Evolutionary conservation across 2,113 vertebrate genomes (phyloP).

Genomic region (Thalassoma bifasciatum): DNA sequence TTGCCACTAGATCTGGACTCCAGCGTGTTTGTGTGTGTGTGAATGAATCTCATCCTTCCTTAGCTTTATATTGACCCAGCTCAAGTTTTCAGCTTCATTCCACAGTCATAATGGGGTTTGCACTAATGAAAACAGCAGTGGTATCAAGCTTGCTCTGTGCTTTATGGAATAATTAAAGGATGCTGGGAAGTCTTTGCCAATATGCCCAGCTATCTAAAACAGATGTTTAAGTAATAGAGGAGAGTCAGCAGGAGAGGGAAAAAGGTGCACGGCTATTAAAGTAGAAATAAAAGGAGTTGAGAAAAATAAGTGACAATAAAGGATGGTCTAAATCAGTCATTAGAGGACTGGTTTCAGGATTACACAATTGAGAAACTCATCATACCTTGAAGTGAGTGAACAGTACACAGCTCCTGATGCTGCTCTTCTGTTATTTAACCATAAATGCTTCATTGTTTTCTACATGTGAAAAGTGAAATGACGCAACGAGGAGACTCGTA

Average conservation of each 20-base stretch:
- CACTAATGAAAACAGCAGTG: constrained; percentile 34
- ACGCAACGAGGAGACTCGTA: constrained; percentile 31
- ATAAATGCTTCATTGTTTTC: constrained; percentile 57
- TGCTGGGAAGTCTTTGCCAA: constrained; percentile 1
- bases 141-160: constrained; percentile 9
- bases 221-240: constrained; percentile 16
- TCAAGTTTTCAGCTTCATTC: constrained; percentile 41
- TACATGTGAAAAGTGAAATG: constrained; percentile 33
- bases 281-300: constrained; percentile 7
- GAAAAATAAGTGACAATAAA: constrained; percentile 4
- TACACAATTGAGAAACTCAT: constrained; percentile 6
- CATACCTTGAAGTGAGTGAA: constrained; percentile 17
- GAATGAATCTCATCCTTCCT: constrained; percentile 66
- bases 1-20: constrained; percentile 59
- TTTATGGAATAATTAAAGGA: constrained; percentile 32
- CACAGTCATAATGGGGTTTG: constrained; percentile 33
- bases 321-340: neutral
- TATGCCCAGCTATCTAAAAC: neutral
- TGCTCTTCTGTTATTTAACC: constrained; percentile 5
- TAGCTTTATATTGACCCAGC: constrained; percentile 63
- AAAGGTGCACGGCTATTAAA: constrained; percentile 1
- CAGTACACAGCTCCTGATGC: constrained; percentile 15
- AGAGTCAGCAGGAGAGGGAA: constrained; percentile 8
- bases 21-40: constrained; percentile 64
- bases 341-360: constrained; percentile 9